Conservation (phyloP, 2,113 vertebrate species). For the Catharus fuscescens region DNA sequence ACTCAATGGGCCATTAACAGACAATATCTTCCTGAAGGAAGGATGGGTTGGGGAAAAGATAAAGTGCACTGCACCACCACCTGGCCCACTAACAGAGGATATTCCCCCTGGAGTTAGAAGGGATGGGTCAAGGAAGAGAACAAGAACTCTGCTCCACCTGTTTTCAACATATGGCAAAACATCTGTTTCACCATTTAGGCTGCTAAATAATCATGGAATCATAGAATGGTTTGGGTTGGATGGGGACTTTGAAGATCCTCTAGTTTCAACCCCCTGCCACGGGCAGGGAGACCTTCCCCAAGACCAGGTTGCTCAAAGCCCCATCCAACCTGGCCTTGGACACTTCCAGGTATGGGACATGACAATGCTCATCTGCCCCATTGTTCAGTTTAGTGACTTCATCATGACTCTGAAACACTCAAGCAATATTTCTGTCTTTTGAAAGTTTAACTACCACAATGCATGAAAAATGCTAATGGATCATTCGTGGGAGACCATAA, state of each 20-base stretch:
- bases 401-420: background rate
- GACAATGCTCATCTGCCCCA: background rate
- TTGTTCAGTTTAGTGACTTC: background rate
- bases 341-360: background rate
- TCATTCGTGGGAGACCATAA: background rate
- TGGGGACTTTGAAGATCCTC: background rate
- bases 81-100: too few relatives aligned
- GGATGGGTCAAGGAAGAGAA: too few relatives aligned
- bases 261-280: background rate
- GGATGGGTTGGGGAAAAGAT: too few relatives aligned
- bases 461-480: background rate
- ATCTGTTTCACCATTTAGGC: background rate
- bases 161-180: too few relatives aligned
- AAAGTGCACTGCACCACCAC: too few relatives aligned
- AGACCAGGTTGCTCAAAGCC: background rate
- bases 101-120: too few relatives aligned
- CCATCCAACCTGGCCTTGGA: background rate
- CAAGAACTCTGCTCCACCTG: too few relatives aligned
- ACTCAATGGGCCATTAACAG: too few relatives aligned
- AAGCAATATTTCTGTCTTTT: background rate
- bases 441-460: background rate
- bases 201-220: accelerated
- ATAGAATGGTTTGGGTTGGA: background rate
- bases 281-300: background rate
- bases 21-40: too few relatives aligned